Conservation (phyloP, 2,797 vertebrate genomes). For the Micropoecilia bifurca region DNA sequence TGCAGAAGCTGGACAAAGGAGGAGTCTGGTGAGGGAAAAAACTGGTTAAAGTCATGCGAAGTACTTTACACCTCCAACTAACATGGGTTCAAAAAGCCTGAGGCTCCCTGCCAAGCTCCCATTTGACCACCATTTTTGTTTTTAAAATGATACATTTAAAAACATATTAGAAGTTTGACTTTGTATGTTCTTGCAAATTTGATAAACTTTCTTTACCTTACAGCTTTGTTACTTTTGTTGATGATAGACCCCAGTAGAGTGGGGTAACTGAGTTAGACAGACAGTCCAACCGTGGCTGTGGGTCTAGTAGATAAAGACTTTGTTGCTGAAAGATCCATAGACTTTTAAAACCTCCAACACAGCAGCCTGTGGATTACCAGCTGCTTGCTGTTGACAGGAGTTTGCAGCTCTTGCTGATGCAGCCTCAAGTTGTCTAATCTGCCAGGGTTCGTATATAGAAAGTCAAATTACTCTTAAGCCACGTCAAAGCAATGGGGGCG, state of each 20-base stretch:
- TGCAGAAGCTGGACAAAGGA: too few relatives aligned
- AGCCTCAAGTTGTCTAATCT: conserved; percentile 52
- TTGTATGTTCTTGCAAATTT: not conserved
- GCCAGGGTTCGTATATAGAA: conserved; percentile 26
- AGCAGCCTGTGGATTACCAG: conserved; percentile 68
- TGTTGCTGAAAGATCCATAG: conserved; percentile 35
- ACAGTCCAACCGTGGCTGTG: conserved; percentile 40
- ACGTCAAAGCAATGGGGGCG: conserved; percentile 17
- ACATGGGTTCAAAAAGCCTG: too few relatives aligned
- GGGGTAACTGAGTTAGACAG: conserved; percentile 2
- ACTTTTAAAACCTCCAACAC: conserved; percentile 53
- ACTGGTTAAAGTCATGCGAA: too few relatives aligned
- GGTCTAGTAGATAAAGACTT: conserved; percentile 28
- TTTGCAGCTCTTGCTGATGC: conserved; percentile 63
- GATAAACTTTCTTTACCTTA: not conserved
- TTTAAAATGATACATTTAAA: not conserved
- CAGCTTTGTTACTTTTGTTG: not conserved
- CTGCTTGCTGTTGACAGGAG: conserved; percentile 55
- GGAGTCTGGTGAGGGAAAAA: too few relatives aligned
- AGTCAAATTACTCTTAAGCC: conserved; percentile 50
- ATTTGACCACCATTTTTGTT: not conserved
- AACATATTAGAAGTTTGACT: not conserved
- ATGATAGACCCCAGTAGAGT: not conserved
- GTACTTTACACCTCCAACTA: too few relatives aligned
- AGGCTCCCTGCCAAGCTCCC: too few relatives aligned